Evolutionary conservation across 2,888 invertebrate genomes (phyloP).

Genomic region (Plagodis pulveraria): DNA sequence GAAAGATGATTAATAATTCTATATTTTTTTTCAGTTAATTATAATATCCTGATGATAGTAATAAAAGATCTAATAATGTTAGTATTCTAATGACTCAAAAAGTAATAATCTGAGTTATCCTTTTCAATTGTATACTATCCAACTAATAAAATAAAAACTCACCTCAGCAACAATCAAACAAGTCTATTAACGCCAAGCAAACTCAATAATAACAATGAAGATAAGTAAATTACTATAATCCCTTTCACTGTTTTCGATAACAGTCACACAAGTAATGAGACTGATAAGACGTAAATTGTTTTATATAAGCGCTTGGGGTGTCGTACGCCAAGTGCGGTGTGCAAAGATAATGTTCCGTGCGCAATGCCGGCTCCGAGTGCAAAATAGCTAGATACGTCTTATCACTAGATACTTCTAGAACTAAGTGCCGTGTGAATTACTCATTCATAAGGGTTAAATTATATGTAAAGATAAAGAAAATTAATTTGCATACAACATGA

Average conservation of each 20-base stretch:
- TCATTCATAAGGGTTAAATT: slow-evolving; percentile 2
- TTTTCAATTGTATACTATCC: background rate
- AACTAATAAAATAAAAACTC: background rate
- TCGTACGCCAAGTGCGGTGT: background rate
- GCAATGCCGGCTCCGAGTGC: background rate
- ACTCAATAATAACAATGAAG: background rate
- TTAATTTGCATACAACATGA: background rate
- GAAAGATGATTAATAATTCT: no score
- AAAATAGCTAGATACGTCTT: background rate
- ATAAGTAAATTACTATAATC: background rate
- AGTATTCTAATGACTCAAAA: background rate
- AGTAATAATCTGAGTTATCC: background rate
- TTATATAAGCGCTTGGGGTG: background rate
- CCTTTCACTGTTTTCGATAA: background rate
- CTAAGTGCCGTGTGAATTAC: slow-evolving; percentile 8
- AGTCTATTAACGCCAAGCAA: background rate
- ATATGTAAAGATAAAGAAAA: background rate
- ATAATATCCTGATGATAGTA: no score
- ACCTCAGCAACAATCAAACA: background rate
- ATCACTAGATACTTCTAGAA: background rate
- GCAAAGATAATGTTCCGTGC: background rate
- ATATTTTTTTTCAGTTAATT: no score
- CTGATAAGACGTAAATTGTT: background rate
- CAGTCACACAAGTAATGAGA: background rate
- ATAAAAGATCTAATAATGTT: no score